A percentile compares a stretch with the other conserved stretches of the same genome.
Conservation (phyloP, 2,888 invertebrate species). For the Pristionchus maxplancki region DNA sequence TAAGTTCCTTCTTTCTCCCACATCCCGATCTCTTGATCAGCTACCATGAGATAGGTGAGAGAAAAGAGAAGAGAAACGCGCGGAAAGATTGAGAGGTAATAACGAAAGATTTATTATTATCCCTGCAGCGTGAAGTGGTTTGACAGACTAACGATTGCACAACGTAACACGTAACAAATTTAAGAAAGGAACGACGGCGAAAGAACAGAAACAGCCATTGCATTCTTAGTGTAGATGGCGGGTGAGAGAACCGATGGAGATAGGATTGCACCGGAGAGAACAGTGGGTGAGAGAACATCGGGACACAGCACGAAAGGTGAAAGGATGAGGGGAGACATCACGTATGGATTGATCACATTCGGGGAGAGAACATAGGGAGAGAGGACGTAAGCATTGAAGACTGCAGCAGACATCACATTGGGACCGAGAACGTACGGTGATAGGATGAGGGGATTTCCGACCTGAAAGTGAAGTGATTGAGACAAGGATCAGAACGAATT, state of each 20-base stretch:
- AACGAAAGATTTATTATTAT: constrained; percentile 1
- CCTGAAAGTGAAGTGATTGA: background rate
- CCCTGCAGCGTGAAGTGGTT: background rate
- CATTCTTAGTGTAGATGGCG: constrained; percentile 67
- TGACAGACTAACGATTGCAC: background rate
- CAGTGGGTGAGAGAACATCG: constrained; percentile 66
- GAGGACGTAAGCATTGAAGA: constrained; percentile 64
- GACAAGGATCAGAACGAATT: background rate
- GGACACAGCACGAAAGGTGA: constrained; percentile 65
- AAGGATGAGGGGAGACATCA: constrained; percentile 57
- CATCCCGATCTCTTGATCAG: background rate
- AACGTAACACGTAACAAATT: background rate
- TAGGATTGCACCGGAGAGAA: constrained; percentile 60
- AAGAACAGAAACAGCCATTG: constrained; percentile 63
- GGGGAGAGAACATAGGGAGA: constrained; percentile 67
- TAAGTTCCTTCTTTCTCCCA: constrained; percentile 12
- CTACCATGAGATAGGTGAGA: background rate
- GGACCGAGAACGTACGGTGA: constrained; percentile 56
- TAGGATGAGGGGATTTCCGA: constrained; percentile 57
- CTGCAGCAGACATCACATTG: constrained; percentile 56
- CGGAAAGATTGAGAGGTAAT: background rate
- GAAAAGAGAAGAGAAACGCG: background rate
- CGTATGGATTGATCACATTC: constrained; percentile 70
- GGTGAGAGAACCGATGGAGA: constrained; percentile 62
- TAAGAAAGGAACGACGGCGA: constrained; percentile 66